Percentiles rank a stretch among this genome's conserved stretches.
These are phyloP conservation scores for Eristalinus aeneus DNA, from an alignment of 2,888 invertebrate genomes.

Conservation along the genomic window DNA sequence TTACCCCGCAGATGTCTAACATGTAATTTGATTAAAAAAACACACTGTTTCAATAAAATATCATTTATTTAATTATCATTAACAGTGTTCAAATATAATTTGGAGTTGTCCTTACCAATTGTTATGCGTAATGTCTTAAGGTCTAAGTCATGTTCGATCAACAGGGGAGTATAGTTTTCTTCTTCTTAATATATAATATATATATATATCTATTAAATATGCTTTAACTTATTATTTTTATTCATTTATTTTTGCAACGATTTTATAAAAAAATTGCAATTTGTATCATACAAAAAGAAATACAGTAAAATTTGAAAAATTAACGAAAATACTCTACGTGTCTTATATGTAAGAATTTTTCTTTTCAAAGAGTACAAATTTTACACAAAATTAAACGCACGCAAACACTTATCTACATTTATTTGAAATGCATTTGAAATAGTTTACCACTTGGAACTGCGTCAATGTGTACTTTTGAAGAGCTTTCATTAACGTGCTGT, in stretches of 20 bases:
- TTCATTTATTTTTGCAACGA: slow-evolving; percentile 2
- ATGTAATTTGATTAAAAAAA: not conserved
- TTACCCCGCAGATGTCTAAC: too few species aligned
- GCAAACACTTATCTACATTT: slow-evolving; percentile 20
- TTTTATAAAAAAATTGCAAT: slow-evolving; percentile 22
- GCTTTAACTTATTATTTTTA: not conserved
- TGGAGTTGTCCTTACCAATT: slow-evolving; percentile 61
- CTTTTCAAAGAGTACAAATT: slow-evolving; percentile 30
- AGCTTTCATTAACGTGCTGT: slow-evolving; percentile 26
- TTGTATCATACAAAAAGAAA: slow-evolving; percentile 14
- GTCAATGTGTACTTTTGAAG: not conserved
- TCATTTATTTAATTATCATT: slow-evolving; percentile 54
- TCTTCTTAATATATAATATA: slow-evolving; percentile 16
- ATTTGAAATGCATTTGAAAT: slow-evolving; percentile 13
- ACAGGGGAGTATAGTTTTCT: slow-evolving; percentile 37
- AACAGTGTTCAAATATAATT: slow-evolving; percentile 67
- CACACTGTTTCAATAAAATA: slow-evolving; percentile 57
- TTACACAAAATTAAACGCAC: slow-evolving; percentile 32
- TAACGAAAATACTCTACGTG: slow-evolving; percentile 6
- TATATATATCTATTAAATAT: slow-evolving; percentile 10
- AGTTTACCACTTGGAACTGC: not conserved
- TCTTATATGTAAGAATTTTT: slow-evolving; percentile 19
- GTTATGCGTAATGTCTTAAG: slow-evolving; percentile 26
- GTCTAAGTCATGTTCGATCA: slow-evolving; percentile 32
- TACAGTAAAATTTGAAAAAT: too few species aligned